Base-by-base conservation (phyloP, 2,113 vertebrate genomes). In the Coptodon bakossiorum region DNA sequence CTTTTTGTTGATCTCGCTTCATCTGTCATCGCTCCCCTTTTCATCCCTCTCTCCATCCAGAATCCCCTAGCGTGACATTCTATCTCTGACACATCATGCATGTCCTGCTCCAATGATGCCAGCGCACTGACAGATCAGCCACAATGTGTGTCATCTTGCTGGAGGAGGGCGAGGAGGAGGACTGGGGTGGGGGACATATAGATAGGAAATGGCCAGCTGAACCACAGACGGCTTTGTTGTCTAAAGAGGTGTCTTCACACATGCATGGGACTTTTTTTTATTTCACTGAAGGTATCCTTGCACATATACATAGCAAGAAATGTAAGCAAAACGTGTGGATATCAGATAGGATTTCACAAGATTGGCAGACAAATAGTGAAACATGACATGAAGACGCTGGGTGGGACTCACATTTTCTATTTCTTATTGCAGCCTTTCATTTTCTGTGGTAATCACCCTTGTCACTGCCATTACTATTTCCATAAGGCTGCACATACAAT, bases 31-130 rank as follows among this genome's bases (percentile, higher is more conserved):
- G 83, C 85, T 84, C 81, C 61, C 80, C 61, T 83, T 84, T 81
- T 88, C 86, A 87, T 81, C 84, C 85, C 80, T 79, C 82, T 76
- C 87, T 93, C 90, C 83, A 85, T 91, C 92, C 92, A 82, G 91
- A 90, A 91, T 92, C 86, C 90, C 86, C 81, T 84, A 92, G 93
- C 92, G 90, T 96, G 95, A 96, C 95, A 95, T 95, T 96, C 95
- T 95, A 94, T 96, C 95, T 93, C 92, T 94, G 95, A 96, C 94
- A 94, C 93, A 95, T 96, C 95, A 94, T 96, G 94, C 92, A 93
- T 95, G 95, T 95, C 94, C 92, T 91, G 92, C 93, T 92, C 93
- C 94, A 81, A 95, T 94, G 94, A 96, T 95, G 94, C 95, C 92
- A 91, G 94, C 87, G 31, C 93, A 82, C 88, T 95, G 96, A 95